Evolutionary conservation across 2,888 invertebrate species (phyloP), one percentile per base, ranked within the genome.

Genomic region (Cantharis lateralis): DNA sequence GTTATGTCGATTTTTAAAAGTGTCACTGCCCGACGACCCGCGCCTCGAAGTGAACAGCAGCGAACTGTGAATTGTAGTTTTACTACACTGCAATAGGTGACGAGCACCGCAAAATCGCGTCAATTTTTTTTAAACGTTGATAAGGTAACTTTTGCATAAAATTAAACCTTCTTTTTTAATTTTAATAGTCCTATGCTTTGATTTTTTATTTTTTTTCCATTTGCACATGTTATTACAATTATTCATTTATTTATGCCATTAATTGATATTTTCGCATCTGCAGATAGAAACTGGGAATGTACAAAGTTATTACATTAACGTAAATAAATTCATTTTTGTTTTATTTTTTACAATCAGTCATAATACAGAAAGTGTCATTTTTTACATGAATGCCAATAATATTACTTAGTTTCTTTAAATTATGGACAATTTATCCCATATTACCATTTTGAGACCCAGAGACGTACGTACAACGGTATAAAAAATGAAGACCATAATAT

Each of bases 381-480:
- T 11, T 13, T 13, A 1, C 13, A n/a, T 13, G 2, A 32, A 48
- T 48, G 48, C 2, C 48, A 48, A 48, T 10, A 11, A 28, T 28
- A 28, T n/a, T n/a, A n/a, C 9, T n/a, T n/a, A 9, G 9, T n/a
- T n/a, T 48, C n/a, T n/a, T 48, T 48, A 48, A 13, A 28, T 32
- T 72, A 70, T 11, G 18, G 70, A 70, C 16, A 18, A 70, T 15
- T 11, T 75, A 62, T 75, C 75, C 9, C 16, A 75, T n/a, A 15
- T 75, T 62, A 78, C 72, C 7, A 73, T 76, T 66, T 70, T 73
- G 62, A 64, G 62, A 71, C 75, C 75, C 11, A 66, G 75, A 72
- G 75, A 75, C 10, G 75, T 75, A 64, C 24, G n/a, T 70, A 15
- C 10, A 48, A 10, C 2, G 2, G n/a, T 13, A 63, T 18, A 32